Evolutionary conservation across 2,888 invertebrate species (phyloP).

Genomic region (Lasioglossum malachurum): DNA sequence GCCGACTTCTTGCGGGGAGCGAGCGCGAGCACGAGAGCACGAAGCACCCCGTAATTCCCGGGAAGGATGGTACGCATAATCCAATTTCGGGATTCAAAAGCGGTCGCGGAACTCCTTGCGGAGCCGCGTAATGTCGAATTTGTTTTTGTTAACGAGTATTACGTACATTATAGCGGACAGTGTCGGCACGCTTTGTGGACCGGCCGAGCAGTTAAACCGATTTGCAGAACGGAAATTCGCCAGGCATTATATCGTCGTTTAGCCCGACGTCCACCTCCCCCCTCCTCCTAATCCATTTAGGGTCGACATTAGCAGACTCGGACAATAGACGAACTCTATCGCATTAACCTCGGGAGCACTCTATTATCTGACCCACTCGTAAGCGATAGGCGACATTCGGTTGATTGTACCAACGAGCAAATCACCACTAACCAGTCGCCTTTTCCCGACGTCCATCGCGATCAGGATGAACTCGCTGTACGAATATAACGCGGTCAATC

Average conservation of each 20-base stretch:
- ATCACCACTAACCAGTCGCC: no score
- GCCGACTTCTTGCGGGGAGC: neutral
- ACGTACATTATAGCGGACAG: slow-evolving; percentile 11
- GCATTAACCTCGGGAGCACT: slow-evolving; percentile 48
- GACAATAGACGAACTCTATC: slow-evolving; percentile 43
- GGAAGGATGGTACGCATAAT: slow-evolving; percentile 5
- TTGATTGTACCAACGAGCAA: neutral
- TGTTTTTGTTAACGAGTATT: slow-evolving; percentile 53
- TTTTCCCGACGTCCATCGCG: neutral
- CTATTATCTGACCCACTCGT: slow-evolving; percentile 51
- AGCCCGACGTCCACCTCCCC: slow-evolving; percentile 41
- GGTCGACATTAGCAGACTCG: slow-evolving; percentile 71
- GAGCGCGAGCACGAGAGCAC: neutral
- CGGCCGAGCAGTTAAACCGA: slow-evolving; percentile 52
- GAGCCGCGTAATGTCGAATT: slow-evolving; percentile 28
- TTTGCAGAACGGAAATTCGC: slow-evolving; percentile 57
- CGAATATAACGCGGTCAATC: no score
- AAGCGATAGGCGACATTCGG: slow-evolving; percentile 37
- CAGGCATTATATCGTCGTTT: slow-evolving; percentile 70
- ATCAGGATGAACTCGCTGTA: neutral
- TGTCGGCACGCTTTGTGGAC: slow-evolving; percentile 25
- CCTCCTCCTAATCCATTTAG: slow-evolving; percentile 71
- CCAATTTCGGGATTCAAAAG: slow-evolving; percentile 19
- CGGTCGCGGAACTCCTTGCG: neutral
- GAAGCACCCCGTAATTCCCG: slow-evolving; percentile 15